Percentiles rank a stretch among this genome's conserved stretches.
Conservation (phyloP, 2,888 invertebrate genomes). For the Agrypnus murinus region DNA sequence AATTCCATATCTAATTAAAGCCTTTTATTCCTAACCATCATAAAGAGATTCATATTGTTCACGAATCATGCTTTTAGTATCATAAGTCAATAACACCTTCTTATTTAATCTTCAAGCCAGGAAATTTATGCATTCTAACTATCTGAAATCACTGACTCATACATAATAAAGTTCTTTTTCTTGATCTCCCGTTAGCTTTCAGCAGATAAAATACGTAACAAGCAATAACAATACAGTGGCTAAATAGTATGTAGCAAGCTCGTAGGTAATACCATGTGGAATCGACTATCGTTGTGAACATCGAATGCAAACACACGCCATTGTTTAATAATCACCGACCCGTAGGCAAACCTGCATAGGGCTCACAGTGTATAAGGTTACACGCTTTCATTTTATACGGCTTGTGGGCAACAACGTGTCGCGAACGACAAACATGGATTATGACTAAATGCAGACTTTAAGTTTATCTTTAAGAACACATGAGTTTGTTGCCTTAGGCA, state of each 20-base stretch:
- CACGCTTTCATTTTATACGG: conserved; percentile 16
- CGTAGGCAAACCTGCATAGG: conserved; percentile 23
- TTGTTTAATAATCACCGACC: conserved; percentile 10
- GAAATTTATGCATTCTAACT: too few species aligned
- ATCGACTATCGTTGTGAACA: conserved; percentile 13
- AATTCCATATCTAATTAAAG: too few species aligned
- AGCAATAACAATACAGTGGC: conserved; percentile 5
- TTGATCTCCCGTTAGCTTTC: background rate
- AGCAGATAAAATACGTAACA: background rate
- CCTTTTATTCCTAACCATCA: too few species aligned
- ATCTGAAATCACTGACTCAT: too few species aligned
- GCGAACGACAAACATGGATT: conserved; percentile 37
- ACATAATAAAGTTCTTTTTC: background rate
- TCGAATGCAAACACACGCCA: conserved; percentile 11
- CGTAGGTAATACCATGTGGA: conserved; percentile 19
- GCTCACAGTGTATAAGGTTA: conserved; percentile 18
- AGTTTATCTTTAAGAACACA: conserved; percentile 36
- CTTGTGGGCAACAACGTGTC: conserved; percentile 38
- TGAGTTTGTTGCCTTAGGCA: conserved; percentile 38
- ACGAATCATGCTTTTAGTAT: too few species aligned
- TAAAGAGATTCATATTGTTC: too few species aligned
- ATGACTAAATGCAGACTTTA: conserved; percentile 43
- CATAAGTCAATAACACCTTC: too few species aligned
- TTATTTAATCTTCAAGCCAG: too few species aligned
- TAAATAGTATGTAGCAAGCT: background rate